These are phyloP conservation scores for Falco columbarius DNA, from an alignment of 2,797 vertebrate genomes.

Conservation along the genomic window DNA sequence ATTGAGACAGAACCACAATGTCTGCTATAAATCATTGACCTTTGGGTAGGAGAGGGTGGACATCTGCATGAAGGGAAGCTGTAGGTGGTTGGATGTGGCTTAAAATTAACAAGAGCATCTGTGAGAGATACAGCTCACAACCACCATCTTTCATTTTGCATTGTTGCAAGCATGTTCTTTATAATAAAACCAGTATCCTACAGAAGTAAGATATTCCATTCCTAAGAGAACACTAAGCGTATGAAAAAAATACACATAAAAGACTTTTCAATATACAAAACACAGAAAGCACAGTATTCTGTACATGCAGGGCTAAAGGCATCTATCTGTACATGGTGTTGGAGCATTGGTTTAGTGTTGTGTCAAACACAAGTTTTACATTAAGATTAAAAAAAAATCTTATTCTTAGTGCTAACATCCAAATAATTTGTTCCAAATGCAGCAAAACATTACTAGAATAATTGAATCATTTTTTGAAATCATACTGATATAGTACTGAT, in stretches of 20 bases:
- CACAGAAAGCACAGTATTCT: background rate
- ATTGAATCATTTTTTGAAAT: background rate
- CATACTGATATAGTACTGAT: background rate
- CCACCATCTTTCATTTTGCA: background rate
- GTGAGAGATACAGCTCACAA: background rate
- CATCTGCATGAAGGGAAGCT: accelerated
- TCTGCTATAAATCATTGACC: background rate
- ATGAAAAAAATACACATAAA: background rate
- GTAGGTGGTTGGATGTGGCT: accelerated
- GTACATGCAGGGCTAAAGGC: background rate
- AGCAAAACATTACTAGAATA: background rate
- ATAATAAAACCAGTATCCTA: background rate
- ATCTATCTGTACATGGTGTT: background rate
- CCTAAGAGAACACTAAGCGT: background rate
- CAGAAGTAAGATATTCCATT: background rate
- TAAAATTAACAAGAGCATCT: background rate
- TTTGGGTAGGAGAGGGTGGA: background rate
- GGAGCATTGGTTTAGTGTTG: background rate
- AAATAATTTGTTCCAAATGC: background rate
- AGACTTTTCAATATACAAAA: background rate
- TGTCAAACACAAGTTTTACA: background rate
- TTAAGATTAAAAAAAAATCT: background rate
- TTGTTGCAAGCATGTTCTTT: background rate
- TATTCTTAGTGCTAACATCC: background rate
- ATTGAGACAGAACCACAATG: background rate